These are phyloP conservation scores for Clinocottus analis DNA, from an alignment of 2,113 vertebrate genomes.

Conservation along the genomic window DNA sequence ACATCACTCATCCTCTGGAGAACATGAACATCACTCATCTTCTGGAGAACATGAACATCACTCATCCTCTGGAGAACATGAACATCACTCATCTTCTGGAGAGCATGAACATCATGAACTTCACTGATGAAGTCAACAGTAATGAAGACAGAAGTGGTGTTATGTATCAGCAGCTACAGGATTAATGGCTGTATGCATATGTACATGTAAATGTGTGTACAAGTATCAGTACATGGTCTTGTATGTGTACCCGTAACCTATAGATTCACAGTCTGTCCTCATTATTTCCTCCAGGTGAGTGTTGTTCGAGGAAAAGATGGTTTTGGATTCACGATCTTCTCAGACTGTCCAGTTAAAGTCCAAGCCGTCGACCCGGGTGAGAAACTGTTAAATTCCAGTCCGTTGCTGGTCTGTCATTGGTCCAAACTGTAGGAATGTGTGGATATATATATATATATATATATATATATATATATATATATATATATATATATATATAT, in stretches of 20 bases:
- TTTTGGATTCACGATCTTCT: constrained; percentile 97
- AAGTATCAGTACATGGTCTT: neutral
- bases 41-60: too few relatives aligned
- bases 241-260: neutral
- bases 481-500: too few relatives aligned
- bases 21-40: too few relatives aligned
- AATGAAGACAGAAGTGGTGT: neutral
- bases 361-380: constrained; percentile 93
- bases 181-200: neutral
- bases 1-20: too few relatives aligned
- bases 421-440: too few relatives aligned
- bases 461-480: too few relatives aligned
- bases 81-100: too few relatives aligned
- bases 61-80: too few relatives aligned
- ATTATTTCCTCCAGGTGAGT: constrained; percentile 83
- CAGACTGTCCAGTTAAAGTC: constrained; percentile 91
- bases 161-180: neutral
- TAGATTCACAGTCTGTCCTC: neutral
- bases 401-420: neutral
- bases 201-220: neutral
- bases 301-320: constrained; percentile 90
- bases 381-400: too few relatives aligned
- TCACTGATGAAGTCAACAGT: neutral
- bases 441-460: too few relatives aligned
- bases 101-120: neutral